phyloP scores from a whole-genome alignment of 2,888 invertebrate species.

The Scaptomyza reducta region DNA sequence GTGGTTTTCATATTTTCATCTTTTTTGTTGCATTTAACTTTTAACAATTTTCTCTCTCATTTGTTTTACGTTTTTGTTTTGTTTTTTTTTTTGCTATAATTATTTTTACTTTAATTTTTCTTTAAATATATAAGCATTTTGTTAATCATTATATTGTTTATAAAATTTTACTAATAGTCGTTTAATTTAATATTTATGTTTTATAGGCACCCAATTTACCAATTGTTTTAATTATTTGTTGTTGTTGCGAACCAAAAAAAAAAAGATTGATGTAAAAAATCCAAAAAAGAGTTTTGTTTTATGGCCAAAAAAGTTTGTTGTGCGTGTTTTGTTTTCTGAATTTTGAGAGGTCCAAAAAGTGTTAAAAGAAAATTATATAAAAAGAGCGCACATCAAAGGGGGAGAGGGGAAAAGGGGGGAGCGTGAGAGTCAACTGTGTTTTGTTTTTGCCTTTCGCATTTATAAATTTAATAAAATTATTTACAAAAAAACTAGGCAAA shows the following conservation, averaged over 20 bases:
- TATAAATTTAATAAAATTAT: conserved; percentile 80
- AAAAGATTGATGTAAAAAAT: conserved; percentile 46
- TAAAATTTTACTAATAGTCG: conserved; percentile 82
- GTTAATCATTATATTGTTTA: conserved; percentile 55
- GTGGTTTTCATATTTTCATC: conserved; percentile 69
- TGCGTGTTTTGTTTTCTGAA: conserved; percentile 34
- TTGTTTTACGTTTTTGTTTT: conserved; percentile 29
- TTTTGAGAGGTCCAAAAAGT: conserved; percentile 39
- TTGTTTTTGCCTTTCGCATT: conserved; percentile 45
- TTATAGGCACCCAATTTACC: conserved; percentile 84
- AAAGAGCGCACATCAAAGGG: conserved; percentile 32
- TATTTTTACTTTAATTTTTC: conserved; percentile 51
- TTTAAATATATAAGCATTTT: conserved; percentile 70
- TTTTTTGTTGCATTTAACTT: conserved; percentile 30
- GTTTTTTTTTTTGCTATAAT: conserved; percentile 53
- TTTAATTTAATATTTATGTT: conserved; percentile 72
- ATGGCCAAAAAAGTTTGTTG: conserved; percentile 53
- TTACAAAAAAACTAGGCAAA: conserved; percentile 65
- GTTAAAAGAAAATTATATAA: conserved; percentile 12
- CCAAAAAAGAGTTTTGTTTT: conserved; percentile 28
- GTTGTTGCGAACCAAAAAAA: conserved; percentile 7
- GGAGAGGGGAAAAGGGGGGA: conserved; percentile 8
- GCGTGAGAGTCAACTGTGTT: conserved; percentile 31
- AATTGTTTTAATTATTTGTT: conserved; percentile 69
- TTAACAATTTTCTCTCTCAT: conserved; percentile 51